phyloP scores from a whole-genome alignment of 2,113 vertebrate genomes.

The Dryoscopus gambensis region DNA sequence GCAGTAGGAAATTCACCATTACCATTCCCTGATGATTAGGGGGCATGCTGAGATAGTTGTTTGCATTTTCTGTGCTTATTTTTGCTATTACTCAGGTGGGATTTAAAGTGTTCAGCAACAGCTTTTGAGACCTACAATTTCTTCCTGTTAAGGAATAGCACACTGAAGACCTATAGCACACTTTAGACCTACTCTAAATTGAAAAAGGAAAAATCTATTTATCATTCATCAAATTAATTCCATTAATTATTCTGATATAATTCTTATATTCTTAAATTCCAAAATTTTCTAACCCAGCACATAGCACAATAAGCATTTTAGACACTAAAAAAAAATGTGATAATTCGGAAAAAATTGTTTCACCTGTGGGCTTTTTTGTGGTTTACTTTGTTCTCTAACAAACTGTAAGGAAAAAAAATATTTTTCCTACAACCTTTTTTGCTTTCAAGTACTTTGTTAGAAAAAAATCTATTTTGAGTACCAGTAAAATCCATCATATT shows the following conservation, averaged over 20 bases:
- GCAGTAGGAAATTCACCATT: background rate
- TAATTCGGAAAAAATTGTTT: background rate
- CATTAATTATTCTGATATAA: background rate
- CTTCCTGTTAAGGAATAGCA: background rate
- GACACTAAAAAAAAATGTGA: background rate
- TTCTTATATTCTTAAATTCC: background rate
- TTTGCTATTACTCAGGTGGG: background rate
- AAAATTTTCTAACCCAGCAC: background rate
- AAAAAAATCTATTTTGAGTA: background rate
- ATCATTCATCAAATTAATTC: background rate
- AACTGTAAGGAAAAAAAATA: background rate
- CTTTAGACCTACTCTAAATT: background rate
- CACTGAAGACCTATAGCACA: background rate
- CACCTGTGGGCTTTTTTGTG: background rate
- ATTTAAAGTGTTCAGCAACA: background rate
- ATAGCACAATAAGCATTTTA: background rate
- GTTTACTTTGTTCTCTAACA: background rate
- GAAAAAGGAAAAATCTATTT: background rate
- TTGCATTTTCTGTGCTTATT: background rate
- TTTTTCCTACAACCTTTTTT: background rate
- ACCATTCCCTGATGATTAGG: background rate
- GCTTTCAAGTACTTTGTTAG: background rate
- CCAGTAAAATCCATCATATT: conserved; percentile 51
- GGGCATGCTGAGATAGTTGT: background rate
- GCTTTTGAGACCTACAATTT: background rate